These are phyloP conservation scores for Marasmarcha lunaedactyla DNA, from an alignment of 2,888 invertebrate species.

Conservation along the genomic window DNA sequence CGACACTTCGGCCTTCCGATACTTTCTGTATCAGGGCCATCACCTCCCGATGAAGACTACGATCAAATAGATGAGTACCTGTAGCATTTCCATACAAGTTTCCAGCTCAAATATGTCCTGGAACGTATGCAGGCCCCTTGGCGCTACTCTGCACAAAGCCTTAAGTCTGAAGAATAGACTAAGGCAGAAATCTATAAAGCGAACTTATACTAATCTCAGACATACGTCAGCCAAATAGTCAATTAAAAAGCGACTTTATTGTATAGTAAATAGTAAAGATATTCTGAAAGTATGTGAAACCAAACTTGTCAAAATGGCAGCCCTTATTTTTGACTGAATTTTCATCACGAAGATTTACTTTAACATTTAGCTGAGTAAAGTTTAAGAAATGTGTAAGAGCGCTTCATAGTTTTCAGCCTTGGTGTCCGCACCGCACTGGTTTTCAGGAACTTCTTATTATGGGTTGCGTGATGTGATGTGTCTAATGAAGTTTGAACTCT, in stretches of 20 bases:
- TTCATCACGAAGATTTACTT: too few relatives aligned
- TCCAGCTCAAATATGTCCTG: slow-evolving; percentile 64
- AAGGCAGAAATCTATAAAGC: too few relatives aligned
- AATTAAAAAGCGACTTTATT: too few relatives aligned
- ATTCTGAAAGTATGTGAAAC: too few relatives aligned
- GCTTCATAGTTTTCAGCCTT: too few relatives aligned
- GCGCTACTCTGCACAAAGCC: slow-evolving; percentile 55
- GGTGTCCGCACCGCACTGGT: slow-evolving; percentile 31
- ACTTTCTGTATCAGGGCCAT: slow-evolving; percentile 83
- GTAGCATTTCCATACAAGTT: slow-evolving; percentile 68
- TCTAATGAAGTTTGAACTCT: slow-evolving; percentile 12
- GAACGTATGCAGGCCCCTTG: slow-evolving; percentile 58
- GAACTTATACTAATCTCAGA: too few relatives aligned
- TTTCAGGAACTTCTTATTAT: slow-evolving; percentile 20
- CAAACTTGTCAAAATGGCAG: too few relatives aligned
- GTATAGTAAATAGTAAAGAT: too few relatives aligned
- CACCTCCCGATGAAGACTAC: slow-evolving; percentile 80
- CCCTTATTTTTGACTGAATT: too few relatives aligned
- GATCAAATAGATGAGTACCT: slow-evolving; percentile 73
- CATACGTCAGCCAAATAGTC: not conserved
- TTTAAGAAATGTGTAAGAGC: too few relatives aligned
- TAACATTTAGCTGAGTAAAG: too few relatives aligned
- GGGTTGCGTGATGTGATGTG: not conserved
- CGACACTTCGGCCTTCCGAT: slow-evolving; percentile 80
- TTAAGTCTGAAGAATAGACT: slow-evolving; percentile 31